Percentiles rank a stretch among this genome's conserved stretches.
phyloP scores from a whole-genome alignment of 2,888 invertebrate genomes.

The Adela reaumurella region DNA sequence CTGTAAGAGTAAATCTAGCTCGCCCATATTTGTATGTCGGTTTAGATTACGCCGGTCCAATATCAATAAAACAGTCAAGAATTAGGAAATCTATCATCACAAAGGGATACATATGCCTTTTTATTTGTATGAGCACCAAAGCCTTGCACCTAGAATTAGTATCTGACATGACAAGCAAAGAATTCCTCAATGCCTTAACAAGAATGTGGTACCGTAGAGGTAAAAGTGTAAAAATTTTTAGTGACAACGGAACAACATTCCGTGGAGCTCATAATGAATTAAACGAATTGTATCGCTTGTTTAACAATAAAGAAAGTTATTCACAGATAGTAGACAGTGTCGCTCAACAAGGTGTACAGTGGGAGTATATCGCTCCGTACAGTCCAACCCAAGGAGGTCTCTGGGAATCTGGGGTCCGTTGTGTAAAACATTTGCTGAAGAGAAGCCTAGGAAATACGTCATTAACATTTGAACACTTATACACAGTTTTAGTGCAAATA shows the following conservation, averaged over 20 bases:
- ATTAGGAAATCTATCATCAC: constrained; percentile 11
- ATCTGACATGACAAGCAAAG: constrained; percentile 13
- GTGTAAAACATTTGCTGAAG: background rate
- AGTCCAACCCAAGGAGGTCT: background rate
- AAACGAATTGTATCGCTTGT: background rate
- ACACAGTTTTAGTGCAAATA: background rate
- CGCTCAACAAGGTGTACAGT: background rate
- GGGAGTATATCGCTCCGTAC: background rate
- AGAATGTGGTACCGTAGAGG: constrained; percentile 13
- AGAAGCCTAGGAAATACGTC: background rate
- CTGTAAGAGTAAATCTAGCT: constrained; percentile 2
- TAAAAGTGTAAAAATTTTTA: background rate
- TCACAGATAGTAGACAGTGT: background rate
- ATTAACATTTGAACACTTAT: background rate
- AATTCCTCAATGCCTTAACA: constrained; percentile 12
- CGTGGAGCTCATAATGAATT: constrained; percentile 5
- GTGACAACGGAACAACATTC: constrained; percentile 10
- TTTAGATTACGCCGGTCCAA: background rate
- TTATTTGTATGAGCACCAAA: constrained; percentile 10
- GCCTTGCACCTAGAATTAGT: constrained; percentile 18
- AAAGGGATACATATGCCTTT: background rate
- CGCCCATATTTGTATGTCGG: background rate
- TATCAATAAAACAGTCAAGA: background rate
- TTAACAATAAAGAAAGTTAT: background rate
- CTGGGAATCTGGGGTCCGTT: background rate